These are phyloP conservation scores for Standfussiana lucernea DNA, from an alignment of 2,888 invertebrate species.

Conservation along the genomic window DNA sequence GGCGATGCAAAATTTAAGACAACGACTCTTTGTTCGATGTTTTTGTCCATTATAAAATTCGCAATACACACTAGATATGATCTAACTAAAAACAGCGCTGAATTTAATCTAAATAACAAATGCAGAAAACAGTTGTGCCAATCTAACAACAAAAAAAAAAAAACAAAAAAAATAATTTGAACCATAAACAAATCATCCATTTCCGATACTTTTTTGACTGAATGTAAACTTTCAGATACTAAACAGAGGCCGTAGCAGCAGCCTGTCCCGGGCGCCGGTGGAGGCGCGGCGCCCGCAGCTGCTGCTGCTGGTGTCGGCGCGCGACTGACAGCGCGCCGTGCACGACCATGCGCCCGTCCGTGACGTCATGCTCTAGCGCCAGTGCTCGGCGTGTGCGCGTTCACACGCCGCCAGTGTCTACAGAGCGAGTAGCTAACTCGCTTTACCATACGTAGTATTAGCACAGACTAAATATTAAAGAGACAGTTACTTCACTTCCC, in stretches of 20 bases:
- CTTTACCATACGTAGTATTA: slow-evolving; percentile 10
- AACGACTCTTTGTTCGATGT: too few species aligned
- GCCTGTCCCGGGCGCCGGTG: slow-evolving; percentile 74
- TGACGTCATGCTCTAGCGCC: slow-evolving; percentile 87
- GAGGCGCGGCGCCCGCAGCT: slow-evolving; percentile 84
- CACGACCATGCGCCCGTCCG: slow-evolving; percentile 74
- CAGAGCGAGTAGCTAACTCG: slow-evolving; percentile 35
- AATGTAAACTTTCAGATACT: slow-evolving; percentile 79
- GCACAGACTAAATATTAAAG: slow-evolving; percentile 2
- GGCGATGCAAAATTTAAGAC: too few species aligned
- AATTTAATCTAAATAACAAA: too few species aligned
- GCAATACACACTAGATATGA: too few species aligned
- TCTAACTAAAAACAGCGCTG: too few species aligned
- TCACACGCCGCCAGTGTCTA: slow-evolving; percentile 51
- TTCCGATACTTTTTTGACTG: too few species aligned
- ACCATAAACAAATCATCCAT: too few species aligned
- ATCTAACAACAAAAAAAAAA: too few species aligned
- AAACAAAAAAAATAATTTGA: too few species aligned
- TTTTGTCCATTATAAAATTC: too few species aligned
- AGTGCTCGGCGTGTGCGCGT: slow-evolving; percentile 64
- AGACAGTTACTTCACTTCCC: background rate
- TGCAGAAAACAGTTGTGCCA: too few species aligned
- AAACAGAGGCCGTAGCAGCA: slow-evolving; percentile 84
- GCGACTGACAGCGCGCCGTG: slow-evolving; percentile 83
- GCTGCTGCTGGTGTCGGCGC: slow-evolving; percentile 80